Percentiles rank a stretch among this genome's conserved stretches.
These are phyloP conservation scores for Notothenia rossii DNA, from an alignment of 2,113 vertebrate species.

Conservation along the genomic window DNA sequence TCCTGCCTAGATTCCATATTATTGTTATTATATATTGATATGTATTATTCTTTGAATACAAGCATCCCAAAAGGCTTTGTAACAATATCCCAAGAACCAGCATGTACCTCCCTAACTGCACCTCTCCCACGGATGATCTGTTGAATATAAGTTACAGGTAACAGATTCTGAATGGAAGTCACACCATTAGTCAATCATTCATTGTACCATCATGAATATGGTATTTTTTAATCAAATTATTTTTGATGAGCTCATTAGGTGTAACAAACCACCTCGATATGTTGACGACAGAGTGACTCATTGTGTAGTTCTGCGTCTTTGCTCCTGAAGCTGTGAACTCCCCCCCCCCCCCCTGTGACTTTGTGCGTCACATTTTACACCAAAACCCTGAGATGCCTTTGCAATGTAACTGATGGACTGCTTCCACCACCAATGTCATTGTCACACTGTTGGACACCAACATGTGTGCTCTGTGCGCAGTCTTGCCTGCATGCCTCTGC, in stretches of 20 bases:
- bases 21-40: not conserved
- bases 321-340: slow-evolving; percentile 64
- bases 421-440: slow-evolving; percentile 42
- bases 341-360: slow-evolving; percentile 29
- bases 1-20: not conserved
- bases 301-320: slow-evolving; percentile 16
- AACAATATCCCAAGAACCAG: not conserved
- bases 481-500: slow-evolving; percentile 9
- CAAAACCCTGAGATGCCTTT: not conserved
- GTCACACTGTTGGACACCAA: slow-evolving; percentile 53
- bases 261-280: not conserved
- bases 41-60: not conserved
- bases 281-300: slow-evolving; percentile 11
- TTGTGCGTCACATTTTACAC: slow-evolving; percentile 60
- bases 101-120: not conserved
- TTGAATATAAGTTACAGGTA: slow-evolving; percentile 14
- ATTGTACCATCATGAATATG: not conserved
- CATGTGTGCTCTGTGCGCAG: slow-evolving; percentile 8
- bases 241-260: not conserved
- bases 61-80: not conserved
- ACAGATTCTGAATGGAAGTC: not conserved
- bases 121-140: slow-evolving; percentile 27
- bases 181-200: not conserved
- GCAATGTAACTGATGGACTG: slow-evolving; percentile 21
- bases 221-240: not conserved